Base-by-base conservation (phyloP, 2,888 invertebrate genomes). In the Odontothrips loti region DNA sequence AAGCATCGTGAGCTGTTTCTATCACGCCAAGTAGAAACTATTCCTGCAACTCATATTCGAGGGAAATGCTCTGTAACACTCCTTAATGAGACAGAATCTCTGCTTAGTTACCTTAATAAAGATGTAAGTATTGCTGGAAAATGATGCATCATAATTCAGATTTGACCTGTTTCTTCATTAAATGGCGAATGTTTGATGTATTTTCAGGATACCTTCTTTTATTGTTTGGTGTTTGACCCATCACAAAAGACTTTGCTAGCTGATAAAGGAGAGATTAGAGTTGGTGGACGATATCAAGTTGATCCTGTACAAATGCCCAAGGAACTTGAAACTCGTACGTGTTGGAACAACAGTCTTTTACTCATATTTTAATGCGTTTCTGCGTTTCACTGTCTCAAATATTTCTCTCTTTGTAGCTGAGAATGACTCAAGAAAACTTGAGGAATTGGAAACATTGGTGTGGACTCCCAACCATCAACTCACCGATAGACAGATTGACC, bases 171-270 rank as follows among this genome's bases (percentile, higher is more conserved):
- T 51, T 79, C 79, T 27, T 81, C 15, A 43, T 23, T 34, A 23
- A 34, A 79, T 4, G 1, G 79, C 9, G 2, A 6, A 43, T 43
- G 3, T 85, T 87, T 86, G 87, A 86, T 86, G 86, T 88, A 88
- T 87, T 90, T 91, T 85, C 91, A 97, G 93, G 99, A 99, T 90
- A 94, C 96, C 88, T 99, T 99, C 92, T 99, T 98, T 91, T 99
- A 99, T 90, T 98, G 99, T 88, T 91, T 99, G 89, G 99, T 99
- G 86, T 99, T 98, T 90, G 99, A 99, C 91, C 99, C 99, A 85
- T 94, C 96, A 89, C 98, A 98, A 90, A 98, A 98, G 90, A 99
- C 99, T 86, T 91, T 99, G 87, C 91, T 99, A 88, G 99, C 99
- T 86, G 99, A 99, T 90, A 98, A 98, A 91, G 98, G 97, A 87